A percentile compares a stretch with the other conserved stretches of the same genome.
phyloP scores from a whole-genome alignment of 2,797 vertebrate species.

The Enteromius treurensis region DNA sequence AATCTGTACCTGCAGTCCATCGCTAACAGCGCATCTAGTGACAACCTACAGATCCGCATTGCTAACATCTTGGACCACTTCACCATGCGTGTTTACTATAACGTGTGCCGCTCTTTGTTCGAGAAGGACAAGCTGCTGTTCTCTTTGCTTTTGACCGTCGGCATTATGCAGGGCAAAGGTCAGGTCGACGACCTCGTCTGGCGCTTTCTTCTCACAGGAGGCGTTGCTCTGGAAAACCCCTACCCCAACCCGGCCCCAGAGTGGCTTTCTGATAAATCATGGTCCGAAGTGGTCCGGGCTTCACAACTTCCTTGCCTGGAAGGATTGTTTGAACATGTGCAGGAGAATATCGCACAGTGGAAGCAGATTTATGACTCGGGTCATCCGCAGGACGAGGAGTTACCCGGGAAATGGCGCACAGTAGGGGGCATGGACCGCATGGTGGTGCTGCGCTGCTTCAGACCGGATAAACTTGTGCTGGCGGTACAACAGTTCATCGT shows the following conservation, averaged over 20 bases:
- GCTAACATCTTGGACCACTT: slow-evolving; percentile 84
- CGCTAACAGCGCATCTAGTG: slow-evolving; percentile 81
- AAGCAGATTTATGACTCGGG: slow-evolving; percentile 87
- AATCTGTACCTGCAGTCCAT: slow-evolving; percentile 87
- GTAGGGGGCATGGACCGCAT: slow-evolving; percentile 81
- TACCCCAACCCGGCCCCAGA: slow-evolving; percentile 85
- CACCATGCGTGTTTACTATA: slow-evolving; percentile 89
- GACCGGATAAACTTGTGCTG: slow-evolving; percentile 90
- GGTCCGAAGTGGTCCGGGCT: slow-evolving; percentile 88
- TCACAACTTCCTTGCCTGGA: slow-evolving; percentile 78
- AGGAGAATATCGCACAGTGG: slow-evolving; percentile 75
- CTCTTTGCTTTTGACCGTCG: slow-evolving; percentile 88
- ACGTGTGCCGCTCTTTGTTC: slow-evolving; percentile 92
- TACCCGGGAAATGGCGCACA: slow-evolving; percentile 80
- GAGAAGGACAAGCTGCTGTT: slow-evolving; percentile 96
- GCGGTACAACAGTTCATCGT: slow-evolving; percentile 86
- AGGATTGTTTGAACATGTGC: slow-evolving; percentile 81
- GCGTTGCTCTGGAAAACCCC: slow-evolving; percentile 88
- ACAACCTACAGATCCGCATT: slow-evolving; percentile 80
- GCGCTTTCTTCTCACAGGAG: slow-evolving; percentile 90
- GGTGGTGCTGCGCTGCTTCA: slow-evolving; percentile 87
- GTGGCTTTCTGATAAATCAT: slow-evolving; percentile 90
- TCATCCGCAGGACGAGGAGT: slow-evolving; percentile 80
- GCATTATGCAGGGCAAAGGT: slow-evolving; percentile 86
- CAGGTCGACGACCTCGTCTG: slow-evolving; percentile 82